phyloP scores from a whole-genome alignment of 1,140 invertebrate species.

The Nasonia vitripennis region DNA sequence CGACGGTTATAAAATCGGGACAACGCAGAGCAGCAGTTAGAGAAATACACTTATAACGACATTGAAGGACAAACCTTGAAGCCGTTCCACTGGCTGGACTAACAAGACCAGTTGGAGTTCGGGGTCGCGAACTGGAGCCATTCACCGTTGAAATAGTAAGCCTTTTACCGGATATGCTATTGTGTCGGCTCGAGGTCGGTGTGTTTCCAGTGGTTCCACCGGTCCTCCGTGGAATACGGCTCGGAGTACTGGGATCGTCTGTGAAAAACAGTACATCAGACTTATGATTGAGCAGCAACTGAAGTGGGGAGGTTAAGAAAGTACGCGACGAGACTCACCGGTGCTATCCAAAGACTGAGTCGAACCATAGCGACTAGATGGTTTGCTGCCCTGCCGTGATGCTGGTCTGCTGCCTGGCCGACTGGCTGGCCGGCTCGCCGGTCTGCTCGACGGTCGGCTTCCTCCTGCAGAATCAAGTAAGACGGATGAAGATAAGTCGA shows the following conservation, averaged over 20 bases:
- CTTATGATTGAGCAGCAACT: too few relatives aligned
- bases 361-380: conserved; percentile 94
- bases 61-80: conserved; percentile 42
- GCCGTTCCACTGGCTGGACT: conserved; percentile 48
- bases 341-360: conserved; percentile 93
- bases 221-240: conserved; percentile 83
- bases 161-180: conserved; percentile 70
- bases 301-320: too few relatives aligned
- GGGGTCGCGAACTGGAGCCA: conserved; percentile 79
- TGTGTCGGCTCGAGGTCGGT: conserved; percentile 71
- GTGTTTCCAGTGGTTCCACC: conserved; percentile 75
- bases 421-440: conserved; percentile 79
- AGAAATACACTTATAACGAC: not conserved
- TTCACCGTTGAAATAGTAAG: conserved; percentile 67
- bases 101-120: conserved; percentile 81
- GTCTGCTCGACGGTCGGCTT: conserved; percentile 81
- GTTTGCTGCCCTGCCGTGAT: conserved; percentile 89
- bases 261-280: conserved; percentile 15
- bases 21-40: not conserved
- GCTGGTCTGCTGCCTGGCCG: conserved; percentile 86
- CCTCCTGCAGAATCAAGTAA: conserved; percentile 62
- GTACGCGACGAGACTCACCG: conserved; percentile 74
- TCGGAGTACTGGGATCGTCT: conserved; percentile 78
- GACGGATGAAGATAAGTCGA: conserved; percentile 15
- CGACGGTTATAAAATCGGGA: not conserved